Percentiles rank a stretch among this genome's conserved stretches.
phyloP scores from a whole-genome alignment of 2,888 invertebrate species.

The Cybosia mesomella region DNA sequence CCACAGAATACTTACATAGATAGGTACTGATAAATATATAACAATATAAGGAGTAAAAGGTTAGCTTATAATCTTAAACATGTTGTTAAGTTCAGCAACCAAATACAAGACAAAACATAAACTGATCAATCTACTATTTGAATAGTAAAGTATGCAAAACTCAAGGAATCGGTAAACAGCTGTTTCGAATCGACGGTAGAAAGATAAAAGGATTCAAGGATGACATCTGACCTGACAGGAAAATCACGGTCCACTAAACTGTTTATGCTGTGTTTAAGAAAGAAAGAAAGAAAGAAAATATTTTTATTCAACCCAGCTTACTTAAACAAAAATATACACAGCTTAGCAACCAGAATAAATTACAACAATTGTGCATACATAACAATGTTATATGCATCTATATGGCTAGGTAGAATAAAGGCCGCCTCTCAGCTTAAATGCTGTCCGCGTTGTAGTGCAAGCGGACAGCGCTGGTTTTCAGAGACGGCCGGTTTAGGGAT shows the following conservation, averaged over 20 bases:
- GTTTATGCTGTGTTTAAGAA: too few species aligned
- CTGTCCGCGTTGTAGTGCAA: too few species aligned
- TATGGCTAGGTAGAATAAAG: too few species aligned
- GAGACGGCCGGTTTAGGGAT: too few species aligned
- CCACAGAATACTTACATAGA: neutral
- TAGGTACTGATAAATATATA: neutral
- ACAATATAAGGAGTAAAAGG: neutral
- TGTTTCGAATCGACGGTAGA: neutral
- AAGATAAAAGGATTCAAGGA: neutral
- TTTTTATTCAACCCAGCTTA: too few species aligned
- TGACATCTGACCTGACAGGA: neutral
- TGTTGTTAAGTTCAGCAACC: conserved; percentile 24
- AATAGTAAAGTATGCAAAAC: conserved; percentile 30
- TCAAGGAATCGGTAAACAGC: conserved; percentile 19
- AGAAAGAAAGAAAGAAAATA: too few species aligned
- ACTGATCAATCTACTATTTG: neutral
- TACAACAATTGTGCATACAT: too few species aligned
- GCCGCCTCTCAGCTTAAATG: too few species aligned
- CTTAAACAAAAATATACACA: too few species aligned
- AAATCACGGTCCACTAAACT: neutral
- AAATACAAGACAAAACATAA: conserved; percentile 28
- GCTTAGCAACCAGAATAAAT: too few species aligned
- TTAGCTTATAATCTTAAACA: conserved; percentile 5
- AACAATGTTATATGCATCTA: too few species aligned
- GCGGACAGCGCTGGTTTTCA: too few species aligned